Evolutionary conservation across 2,113 vertebrate species (phyloP).

Genomic region (Phalacrocorax pelagicus): DNA sequence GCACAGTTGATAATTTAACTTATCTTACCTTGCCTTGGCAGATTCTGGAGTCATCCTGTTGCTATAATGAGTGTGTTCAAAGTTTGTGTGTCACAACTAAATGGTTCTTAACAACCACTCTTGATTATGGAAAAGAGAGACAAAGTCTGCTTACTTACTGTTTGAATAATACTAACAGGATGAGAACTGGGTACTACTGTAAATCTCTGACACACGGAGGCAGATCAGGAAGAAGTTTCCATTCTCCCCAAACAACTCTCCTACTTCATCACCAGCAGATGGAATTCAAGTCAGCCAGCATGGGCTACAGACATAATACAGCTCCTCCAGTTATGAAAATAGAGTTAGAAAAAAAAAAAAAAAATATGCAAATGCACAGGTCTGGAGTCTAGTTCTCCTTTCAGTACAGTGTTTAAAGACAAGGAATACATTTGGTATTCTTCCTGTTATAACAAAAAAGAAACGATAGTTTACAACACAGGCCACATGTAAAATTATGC

Average conservation of each 20-base stretch:
- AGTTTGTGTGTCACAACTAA: neutral
- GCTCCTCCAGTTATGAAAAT: neutral
- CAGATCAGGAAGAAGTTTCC: neutral
- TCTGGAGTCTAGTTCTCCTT: neutral
- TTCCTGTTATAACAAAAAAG: neutral
- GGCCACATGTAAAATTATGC: neutral
- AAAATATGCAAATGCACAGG: neutral
- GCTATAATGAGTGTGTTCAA: neutral
- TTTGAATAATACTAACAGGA: neutral
- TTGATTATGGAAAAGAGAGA: neutral
- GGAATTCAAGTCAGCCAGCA: neutral
- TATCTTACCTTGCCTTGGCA: neutral
- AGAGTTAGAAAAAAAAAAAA: neutral
- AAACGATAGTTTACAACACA: neutral
- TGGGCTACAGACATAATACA: neutral
- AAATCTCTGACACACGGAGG: neutral
- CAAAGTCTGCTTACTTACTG: neutral
- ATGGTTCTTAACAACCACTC: neutral
- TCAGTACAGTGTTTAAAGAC: neutral
- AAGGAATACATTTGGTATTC: neutral
- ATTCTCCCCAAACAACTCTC: neutral
- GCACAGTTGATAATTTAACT: neutral
- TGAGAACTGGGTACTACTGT: neutral
- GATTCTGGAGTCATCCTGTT: neutral
- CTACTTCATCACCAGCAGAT: neutral